Conservation (phyloP, 30 jellyfish, hydroid and myxozoan species). For the Aurelia aurita complex sp. Pacific region DNA sequence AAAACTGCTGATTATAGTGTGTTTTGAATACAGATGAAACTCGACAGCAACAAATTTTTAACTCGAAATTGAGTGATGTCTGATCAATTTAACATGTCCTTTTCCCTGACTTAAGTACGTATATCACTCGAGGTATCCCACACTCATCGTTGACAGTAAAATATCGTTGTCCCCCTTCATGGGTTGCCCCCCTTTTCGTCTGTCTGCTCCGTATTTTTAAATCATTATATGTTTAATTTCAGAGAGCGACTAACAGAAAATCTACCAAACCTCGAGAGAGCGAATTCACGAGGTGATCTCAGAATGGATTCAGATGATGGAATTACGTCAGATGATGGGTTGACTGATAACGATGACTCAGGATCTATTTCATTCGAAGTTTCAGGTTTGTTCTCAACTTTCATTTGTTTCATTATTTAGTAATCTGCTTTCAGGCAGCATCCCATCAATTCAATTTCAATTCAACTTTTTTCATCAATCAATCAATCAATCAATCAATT, state of each 20-base stretch:
- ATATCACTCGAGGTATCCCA: too few species aligned
- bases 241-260: conserved; percentile 78
- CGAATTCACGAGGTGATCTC: conserved; percentile 56
- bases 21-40: too few species aligned
- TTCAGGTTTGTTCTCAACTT: conserved; percentile 12
- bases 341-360: conserved; percentile 63
- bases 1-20: too few species aligned
- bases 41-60: too few species aligned
- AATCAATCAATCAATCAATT: too few species aligned
- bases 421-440: not conserved
- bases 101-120: too few species aligned
- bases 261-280: conserved; percentile 75
- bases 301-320: conserved; percentile 76
- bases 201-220: not conserved
- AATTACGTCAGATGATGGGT: conserved; percentile 70
- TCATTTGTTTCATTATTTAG: not conserved
- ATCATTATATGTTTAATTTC: not conserved
- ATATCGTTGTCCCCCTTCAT: too few species aligned
- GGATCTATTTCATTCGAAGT: conserved; percentile 36
- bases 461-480: not conserved
- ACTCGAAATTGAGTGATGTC: too few species aligned
- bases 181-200: not conserved
- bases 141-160: too few species aligned
- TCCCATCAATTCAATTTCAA: not conserved
- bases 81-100: too few species aligned